Evolutionary conservation across 2,888 invertebrate genomes (phyloP), one percentile per base, ranked within the genome.

Genomic region (Chaetogeoica ovagalla): DNA sequence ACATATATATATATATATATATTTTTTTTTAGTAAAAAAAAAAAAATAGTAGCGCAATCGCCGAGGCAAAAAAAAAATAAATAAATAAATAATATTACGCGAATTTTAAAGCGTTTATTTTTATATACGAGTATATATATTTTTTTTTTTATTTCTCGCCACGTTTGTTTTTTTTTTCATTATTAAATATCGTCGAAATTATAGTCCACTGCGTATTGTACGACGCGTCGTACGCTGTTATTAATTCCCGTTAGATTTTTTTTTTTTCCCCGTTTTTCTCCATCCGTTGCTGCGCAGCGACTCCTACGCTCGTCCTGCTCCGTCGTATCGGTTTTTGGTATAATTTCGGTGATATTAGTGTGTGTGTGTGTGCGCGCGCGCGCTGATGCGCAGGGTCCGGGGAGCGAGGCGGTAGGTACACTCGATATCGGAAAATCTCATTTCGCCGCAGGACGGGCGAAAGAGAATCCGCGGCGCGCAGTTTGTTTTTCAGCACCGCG

Each of bases 401-500:
- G 13, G 8, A 0, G 52, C n/a, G 9, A n/a, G 13, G 8, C 13
- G 52, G 52, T 13, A 52, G 21, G 48, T 72, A 55, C n/a, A 21
- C 21, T 55, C 74, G 65, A 75, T 66, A 66, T 57, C 57, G 59
- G 79, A 30, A 71, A 79, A 71, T 79, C 79, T 79, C 79, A 71
- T 79, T 71, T 63, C 13, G 65, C 39, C 23, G 62, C 62, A 52
- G 13, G 8, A 30, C 5, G 17, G 39, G 48, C 21, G 21, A 48
- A 30, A 9, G 52, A 73, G 43, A 70, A 23, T 77, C 69, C 77
- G 68, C 21, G 21, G 37, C 77, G 68, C 17, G 19, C 21, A 79
- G 70, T 79, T 79, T 79, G 79, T 79, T 79, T 79, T 79, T 71
- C 79, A 79, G 79, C 79, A 57, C 70, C 57, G 66, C 57, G 63